Base-by-base conservation (phyloP, 2,797 vertebrate species). In the Leptatherina wallacei region DNA sequence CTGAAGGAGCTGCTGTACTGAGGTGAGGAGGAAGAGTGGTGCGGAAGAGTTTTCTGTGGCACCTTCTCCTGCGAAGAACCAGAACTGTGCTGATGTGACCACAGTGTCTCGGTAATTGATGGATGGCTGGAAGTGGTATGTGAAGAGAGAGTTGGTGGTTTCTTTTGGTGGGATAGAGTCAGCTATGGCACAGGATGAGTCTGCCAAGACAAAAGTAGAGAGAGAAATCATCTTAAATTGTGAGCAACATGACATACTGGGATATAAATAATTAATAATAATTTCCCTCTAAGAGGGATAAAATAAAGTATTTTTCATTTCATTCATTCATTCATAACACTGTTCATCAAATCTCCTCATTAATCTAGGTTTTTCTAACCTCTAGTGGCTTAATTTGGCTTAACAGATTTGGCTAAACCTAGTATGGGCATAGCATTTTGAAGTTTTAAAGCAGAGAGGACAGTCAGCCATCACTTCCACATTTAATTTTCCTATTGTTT, bases 91-190 rank as follows among this genome's bases (percentile, higher is more conserved):
- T 0, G 95, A 96, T 0, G 94, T 96, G 88, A 96, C 91, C 3
- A 64, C 18, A 0, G 89, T 91, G 59, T 90, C 91, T 47, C 89
- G 91, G 9, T 49, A 88, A 73, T 94, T 93, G 0, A 87, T 35
- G 0, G 97, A 97, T 0, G 95, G 95, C 82, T 94, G 95, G 90
- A 99, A 99, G 69, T 95, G 77, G 22, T 96, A 97, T 0, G 94
- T 96, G 82, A 96, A 96, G 65, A 91, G 85, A 36, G 83, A 88
- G 52, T 69, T 52, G 12, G 58, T 42, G 52, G 74, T 32, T 55
- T 82, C 54, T 87, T 87, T 60, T 57, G 83, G 32, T 56, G 83
- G 29, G 85, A 87, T 38, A 47, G 85, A 61, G 81, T 77, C 57
- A 0, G 38, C 66, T 20, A 80, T 76, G 68, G 87, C 78, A 3